Base-by-base conservation (phyloP, 2,113 vertebrate genomes). In the Phasianus colchicus region DNA sequence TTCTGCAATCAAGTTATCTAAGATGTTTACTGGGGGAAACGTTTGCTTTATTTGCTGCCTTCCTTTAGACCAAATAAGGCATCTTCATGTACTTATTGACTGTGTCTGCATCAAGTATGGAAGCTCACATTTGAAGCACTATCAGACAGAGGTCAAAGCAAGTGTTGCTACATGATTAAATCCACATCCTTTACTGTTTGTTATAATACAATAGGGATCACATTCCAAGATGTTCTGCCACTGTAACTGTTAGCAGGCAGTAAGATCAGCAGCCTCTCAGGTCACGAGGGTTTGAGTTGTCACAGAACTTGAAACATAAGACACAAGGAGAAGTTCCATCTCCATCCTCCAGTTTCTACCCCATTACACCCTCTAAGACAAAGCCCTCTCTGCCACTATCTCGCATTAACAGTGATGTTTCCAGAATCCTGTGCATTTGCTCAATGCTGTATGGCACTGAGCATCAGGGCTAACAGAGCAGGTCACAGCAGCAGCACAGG, bases 31-130 rank as follows among this genome's bases (percentile, higher is more conserved):
- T 15, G 61, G 36, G 61, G 19, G 32, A 32, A 30, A 16, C 22
- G 19, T 1, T 55, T 63, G 10, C 10, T 38, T 34, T 48, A 45
- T 48, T 70, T 61, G 6, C 19, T 70, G 45, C 57, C 75, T 63
- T 32, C 32, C 25, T 78, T 34, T 13, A 21, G 57, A 34, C 29
- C 13, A 20, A 10, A 42, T 58, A n/a, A 30, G 1, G 15, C 82
- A 17, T 11, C 82, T 36, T 20, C 24, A 9, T 3, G 29, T 0
- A 4, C 18, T 20, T 77, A 18, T 24, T 9, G 17, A 18, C 2
- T 27, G 9, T 3, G 6, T 24, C 0, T 29, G 30, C 2, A 10
- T 9, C 7, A 30, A 60, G 63, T 17, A 45, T 4, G 22, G 64
- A 61, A 58, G 64, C 0, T 66, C 34, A 63, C 2, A 38, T 19